phyloP scores from a whole-genome alignment of 2,888 invertebrate species.

The Lepeophtheirus nordmannii region DNA sequence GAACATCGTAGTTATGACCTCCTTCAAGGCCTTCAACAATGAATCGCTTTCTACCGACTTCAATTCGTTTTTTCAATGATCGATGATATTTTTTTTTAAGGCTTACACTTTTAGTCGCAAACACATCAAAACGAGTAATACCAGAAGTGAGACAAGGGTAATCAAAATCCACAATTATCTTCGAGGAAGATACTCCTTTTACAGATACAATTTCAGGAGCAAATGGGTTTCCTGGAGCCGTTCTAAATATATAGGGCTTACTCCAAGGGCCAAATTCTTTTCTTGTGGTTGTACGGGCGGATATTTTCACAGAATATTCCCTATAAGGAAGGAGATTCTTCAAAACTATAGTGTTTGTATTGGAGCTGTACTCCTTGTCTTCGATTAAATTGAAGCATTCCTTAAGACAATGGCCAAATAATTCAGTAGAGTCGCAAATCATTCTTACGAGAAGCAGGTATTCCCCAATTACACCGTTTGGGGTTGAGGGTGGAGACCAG shows the following conservation, averaged over 20 bases:
- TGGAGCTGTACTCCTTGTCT: not conserved
- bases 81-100: not conserved
- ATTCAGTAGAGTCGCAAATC: not conserved
- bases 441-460: not conserved
- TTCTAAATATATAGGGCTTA: not conserved
- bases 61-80: not conserved
- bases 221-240: not conserved
- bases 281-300: slow-evolving; percentile 4
- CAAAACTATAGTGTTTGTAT: not conserved
- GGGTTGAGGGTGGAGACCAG: not conserved
- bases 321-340: not conserved
- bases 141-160: not conserved
- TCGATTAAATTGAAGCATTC: not conserved
- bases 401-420: not conserved
- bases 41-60: not conserved
- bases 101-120: not conserved
- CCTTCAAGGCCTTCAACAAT: slow-evolving; percentile 7
- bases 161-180: not conserved
- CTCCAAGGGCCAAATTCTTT: not conserved
- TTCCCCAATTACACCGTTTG: not conserved
- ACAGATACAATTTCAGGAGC: not conserved
- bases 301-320: not conserved
- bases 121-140: not conserved
- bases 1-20: slow-evolving; percentile 9
- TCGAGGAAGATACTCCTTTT: not conserved